Conservation (phyloP, 2,888 invertebrate genomes). For the Agapetus fuscipes region DNA sequence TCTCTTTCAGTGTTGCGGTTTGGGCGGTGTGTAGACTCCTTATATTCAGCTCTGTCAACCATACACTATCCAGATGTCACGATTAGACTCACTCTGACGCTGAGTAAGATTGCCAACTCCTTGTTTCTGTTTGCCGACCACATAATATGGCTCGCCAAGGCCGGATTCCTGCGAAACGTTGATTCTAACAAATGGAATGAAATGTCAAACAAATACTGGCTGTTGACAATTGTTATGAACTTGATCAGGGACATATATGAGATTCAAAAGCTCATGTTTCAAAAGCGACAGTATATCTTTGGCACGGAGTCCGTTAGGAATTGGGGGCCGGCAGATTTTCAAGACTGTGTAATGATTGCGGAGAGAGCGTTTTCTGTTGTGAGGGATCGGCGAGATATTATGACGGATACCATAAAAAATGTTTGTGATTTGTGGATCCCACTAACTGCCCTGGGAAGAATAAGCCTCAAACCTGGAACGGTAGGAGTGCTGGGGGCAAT, state of each 20-base stretch:
- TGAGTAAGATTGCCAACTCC: conserved; percentile 71
- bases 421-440: conserved; percentile 82
- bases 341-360: conserved; percentile 23
- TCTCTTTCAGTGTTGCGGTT: conserved; percentile 66
- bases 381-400: conserved; percentile 51
- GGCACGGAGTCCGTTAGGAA: not conserved
- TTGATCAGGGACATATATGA: conserved; percentile 79
- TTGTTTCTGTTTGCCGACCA: conserved; percentile 79
- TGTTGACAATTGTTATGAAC: conserved; percentile 71
- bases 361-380: conserved; percentile 26
- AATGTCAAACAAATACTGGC: conserved; percentile 73
- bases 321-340: conserved; percentile 11
- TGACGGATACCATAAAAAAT: conserved; percentile 79
- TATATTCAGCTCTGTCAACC: conserved; percentile 63
- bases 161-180: conserved; percentile 53
- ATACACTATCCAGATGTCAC: conserved; percentile 63
- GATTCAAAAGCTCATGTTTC: conserved; percentile 34
- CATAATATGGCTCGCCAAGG: conserved; percentile 72
- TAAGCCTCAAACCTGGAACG: conserved; percentile 65
- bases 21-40: conserved; percentile 73
- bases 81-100: conserved; percentile 60
- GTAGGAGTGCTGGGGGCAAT: conserved; percentile 71
- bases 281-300: conserved; percentile 9
- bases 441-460: conserved; percentile 67
- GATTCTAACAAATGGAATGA: conserved; percentile 68